phyloP scores from a whole-genome alignment of 1,140 invertebrate species.

The Euwallacea fornicatus region DNA sequence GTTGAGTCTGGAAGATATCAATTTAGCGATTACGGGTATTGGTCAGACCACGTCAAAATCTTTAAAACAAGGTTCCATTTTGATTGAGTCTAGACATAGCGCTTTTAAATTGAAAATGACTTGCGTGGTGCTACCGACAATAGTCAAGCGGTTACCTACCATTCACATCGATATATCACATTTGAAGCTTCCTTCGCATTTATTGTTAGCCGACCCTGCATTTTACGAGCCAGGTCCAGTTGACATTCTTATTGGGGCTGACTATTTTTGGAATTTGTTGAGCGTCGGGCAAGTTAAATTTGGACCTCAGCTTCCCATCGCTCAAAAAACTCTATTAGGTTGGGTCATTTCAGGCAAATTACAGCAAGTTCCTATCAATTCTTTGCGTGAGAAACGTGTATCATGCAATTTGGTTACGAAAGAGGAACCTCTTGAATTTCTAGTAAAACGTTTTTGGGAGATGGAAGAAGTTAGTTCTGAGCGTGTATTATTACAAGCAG shows the following conservation, averaged over 20 bases:
- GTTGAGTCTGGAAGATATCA: neutral
- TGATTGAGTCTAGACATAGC: neutral
- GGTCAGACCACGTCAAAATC: neutral
- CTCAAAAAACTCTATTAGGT: conserved; percentile 13
- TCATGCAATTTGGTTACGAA: neutral
- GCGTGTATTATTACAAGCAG: neutral
- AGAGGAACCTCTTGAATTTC: neutral
- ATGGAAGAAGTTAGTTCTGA: conserved; percentile 3
- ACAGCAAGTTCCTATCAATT: neutral
- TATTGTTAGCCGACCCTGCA: conserved; percentile 10
- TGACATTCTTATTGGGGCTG: conserved; percentile 11
- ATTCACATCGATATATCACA: neutral
- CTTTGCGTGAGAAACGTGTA: conserved; percentile 1
- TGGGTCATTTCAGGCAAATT: conserved; percentile 33
- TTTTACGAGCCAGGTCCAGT: neutral
- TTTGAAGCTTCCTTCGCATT: conserved; percentile 1
- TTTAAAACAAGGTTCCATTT: neutral
- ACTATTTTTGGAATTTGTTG: conserved; percentile 11
- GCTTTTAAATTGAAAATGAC: conserved; percentile 5
- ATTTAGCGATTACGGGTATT: neutral
- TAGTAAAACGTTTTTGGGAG: too few relatives aligned
- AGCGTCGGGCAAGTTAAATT: neutral
- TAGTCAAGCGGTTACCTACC: neutral
- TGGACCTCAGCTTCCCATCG: conserved; percentile 6
- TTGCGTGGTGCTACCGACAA: conserved; percentile 5